Base-by-base conservation (phyloP, 2,888 invertebrate species). In the Listrodromus nycthemerus region DNA sequence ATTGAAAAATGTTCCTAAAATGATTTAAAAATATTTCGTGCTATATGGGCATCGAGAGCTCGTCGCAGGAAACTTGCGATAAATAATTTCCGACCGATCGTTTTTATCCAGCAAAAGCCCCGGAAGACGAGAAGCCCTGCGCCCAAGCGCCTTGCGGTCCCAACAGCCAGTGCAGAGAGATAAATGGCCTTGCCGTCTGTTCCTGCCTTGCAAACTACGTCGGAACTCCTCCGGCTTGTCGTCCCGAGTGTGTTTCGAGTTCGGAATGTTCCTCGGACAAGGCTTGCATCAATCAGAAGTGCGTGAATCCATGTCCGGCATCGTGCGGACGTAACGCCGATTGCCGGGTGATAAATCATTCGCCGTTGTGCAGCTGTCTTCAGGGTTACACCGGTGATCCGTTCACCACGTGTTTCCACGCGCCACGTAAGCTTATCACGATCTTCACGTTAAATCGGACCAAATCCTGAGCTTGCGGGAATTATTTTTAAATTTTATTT, bases 221-320 rank as follows among this genome's bases (percentile, higher is more conserved):
- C 82, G 97, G 97, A 30, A 96, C 97, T 93, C 97, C 97, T 3
- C 94, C 95, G 76, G 96, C 95, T 77, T 97, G 97, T 91, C 95
- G 97, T 87, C 97, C 97, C 5, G 96, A 97, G 93, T 97, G 97
- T 93, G 95, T 96, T 24, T 95, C 96, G 86, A 97, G 95, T 90
- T 95, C 96, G 10, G 96, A 97, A 90, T 97, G 97, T 91, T 92
- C 95, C 3, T 94, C 95, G 67, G 95, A 96, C 89, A 95, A 95
- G 89, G 96, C 97, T 30, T 97, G 97, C 91, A 95, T 96, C 24
- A 96, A 96, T 90, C 95, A 96, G 89, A 96, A 96, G 93, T 97
- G 97, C 91, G 94, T 94, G 83, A 96, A 97, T 92, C 97, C 97
- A 73, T 95, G 95, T 87, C 94, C 94, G 2, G 95, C 95, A 30